Conservation (phyloP, 2,888 invertebrate species). For the Lymantria monacha region DNA sequence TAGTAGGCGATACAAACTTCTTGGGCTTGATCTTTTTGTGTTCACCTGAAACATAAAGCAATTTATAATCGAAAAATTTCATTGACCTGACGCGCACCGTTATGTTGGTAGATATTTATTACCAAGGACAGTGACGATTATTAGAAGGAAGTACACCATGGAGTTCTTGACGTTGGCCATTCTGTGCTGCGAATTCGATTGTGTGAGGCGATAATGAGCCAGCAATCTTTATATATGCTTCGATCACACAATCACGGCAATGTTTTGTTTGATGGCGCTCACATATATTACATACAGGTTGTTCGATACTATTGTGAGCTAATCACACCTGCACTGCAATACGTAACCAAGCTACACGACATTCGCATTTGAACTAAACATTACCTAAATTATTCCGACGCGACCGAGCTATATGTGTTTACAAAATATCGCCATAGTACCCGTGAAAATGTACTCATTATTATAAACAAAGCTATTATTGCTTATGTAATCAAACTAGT, state of each 20-base stretch:
- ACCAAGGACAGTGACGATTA: slow-evolving; percentile 58
- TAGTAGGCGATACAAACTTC: slow-evolving; percentile 63
- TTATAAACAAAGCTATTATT: background rate
- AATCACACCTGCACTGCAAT: background rate
- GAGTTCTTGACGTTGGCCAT: slow-evolving; percentile 45
- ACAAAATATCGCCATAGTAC: slow-evolving; percentile 1
- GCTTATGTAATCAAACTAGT: background rate
- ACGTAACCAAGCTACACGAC: background rate
- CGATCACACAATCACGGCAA: slow-evolving; percentile 38
- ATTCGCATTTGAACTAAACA: background rate
- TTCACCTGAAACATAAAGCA: slow-evolving; percentile 46
- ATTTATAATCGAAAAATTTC: background rate
- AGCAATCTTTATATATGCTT: slow-evolving; percentile 40
- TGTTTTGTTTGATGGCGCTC: slow-evolving; percentile 41
- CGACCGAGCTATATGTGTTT: slow-evolving; percentile 2
- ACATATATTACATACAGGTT: slow-evolving; percentile 26
- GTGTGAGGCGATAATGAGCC: slow-evolving; percentile 13
- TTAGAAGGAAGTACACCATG: slow-evolving; percentile 52
- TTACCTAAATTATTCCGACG: background rate
- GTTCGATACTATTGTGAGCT: slow-evolving; percentile 10
- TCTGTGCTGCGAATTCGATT: slow-evolving; percentile 5
- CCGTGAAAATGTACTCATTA: background rate
- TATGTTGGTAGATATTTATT: slow-evolving; percentile 15
- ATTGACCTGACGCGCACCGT: background rate
- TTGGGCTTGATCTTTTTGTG: slow-evolving; percentile 70